Evolutionary conservation across 2,888 invertebrate species (phyloP).

Genomic region (Apamea epomidion): DNA sequence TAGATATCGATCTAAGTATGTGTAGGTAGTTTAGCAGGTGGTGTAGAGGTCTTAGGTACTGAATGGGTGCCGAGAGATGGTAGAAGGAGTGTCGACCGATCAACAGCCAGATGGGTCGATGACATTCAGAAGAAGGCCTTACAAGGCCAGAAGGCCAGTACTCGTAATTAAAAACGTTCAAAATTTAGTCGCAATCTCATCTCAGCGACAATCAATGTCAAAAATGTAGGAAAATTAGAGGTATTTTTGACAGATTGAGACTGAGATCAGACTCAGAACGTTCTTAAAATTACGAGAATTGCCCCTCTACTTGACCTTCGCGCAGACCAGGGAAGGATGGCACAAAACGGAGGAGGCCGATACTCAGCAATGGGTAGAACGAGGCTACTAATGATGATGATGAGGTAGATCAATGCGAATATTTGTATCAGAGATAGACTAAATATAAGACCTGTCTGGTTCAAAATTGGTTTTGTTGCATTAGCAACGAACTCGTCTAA

Average conservation of each 20-base stretch:
- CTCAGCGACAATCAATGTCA: no score
- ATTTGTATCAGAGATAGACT: neutral
- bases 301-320: no score
- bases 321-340: neutral
- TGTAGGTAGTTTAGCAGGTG: neutral
- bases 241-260: no score
- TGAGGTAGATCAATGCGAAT: neutral
- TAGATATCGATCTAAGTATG: neutral
- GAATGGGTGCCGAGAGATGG: neutral
- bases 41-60: neutral
- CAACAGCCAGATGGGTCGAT: neutral
- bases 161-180: no score
- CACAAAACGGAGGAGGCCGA: neutral
- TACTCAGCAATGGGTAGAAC: neutral
- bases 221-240: no score
- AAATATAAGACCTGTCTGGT: neutral
- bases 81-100: neutral
- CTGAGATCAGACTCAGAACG: no score
- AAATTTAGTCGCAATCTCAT: no score
- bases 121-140: neutral
- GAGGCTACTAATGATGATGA: neutral
- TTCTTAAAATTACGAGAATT: no score
- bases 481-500: neutral
- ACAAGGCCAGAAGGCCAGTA: no score
- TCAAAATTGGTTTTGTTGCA: neutral